These are phyloP conservation scores for Eupelmus urozonus DNA, from an alignment of 2,888 invertebrate species.

Conservation along the genomic window DNA sequence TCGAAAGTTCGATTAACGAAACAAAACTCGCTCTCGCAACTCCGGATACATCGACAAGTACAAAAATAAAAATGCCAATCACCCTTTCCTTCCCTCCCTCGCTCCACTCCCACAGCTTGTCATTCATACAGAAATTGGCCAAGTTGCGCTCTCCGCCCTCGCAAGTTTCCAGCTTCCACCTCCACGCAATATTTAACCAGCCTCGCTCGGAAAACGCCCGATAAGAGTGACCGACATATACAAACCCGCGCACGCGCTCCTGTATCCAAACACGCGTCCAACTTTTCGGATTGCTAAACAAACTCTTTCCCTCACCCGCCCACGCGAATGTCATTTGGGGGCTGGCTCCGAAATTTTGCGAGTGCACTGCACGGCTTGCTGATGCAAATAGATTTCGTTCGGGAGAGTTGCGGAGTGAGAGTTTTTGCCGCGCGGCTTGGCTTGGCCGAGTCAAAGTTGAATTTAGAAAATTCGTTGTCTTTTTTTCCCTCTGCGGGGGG, in stretches of 20 bases:
- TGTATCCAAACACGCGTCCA: too few relatives aligned
- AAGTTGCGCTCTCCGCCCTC: slow-evolving; percentile 58
- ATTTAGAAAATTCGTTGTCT: neutral
- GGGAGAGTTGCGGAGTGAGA: too few relatives aligned
- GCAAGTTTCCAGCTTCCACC: slow-evolving; percentile 36
- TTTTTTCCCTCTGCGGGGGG: too few relatives aligned
- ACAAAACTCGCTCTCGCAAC: neutral
- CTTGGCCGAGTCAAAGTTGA: too few relatives aligned
- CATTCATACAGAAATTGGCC: slow-evolving; percentile 66
- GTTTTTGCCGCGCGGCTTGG: too few relatives aligned
- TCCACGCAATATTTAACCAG: neutral
- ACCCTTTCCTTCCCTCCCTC: neutral
- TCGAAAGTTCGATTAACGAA: too few relatives aligned
- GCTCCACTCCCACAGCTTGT: slow-evolving; percentile 49
- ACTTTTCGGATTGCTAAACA: slow-evolving; percentile 48
- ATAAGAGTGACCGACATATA: too few relatives aligned
- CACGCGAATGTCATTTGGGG: slow-evolving; percentile 13
- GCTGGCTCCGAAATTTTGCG: neutral
- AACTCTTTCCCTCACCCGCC: slow-evolving; percentile 20
- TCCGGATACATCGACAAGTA: neutral
- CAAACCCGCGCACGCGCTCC: neutral
- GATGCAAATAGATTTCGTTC: too few relatives aligned
- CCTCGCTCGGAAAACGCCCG: neutral
- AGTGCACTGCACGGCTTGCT: too few relatives aligned
- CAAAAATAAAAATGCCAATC: slow-evolving; percentile 31